Evolutionary conservation across 2,888 invertebrate genomes (phyloP).

Genomic region (Encarsia formosa): DNA sequence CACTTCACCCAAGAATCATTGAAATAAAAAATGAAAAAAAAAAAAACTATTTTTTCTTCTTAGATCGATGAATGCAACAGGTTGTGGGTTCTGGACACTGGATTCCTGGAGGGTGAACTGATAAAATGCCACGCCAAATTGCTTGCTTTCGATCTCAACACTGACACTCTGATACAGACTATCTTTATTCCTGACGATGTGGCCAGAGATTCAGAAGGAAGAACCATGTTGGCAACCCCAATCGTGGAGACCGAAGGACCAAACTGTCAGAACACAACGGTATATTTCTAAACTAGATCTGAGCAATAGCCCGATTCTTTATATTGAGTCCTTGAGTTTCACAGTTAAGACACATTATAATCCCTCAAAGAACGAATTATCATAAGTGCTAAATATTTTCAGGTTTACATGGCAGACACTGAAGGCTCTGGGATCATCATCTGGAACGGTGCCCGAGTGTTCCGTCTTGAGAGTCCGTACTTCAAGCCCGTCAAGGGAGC

Average conservation of each 20-base stretch:
- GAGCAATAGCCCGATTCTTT: too few species aligned
- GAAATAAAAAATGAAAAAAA: too few species aligned
- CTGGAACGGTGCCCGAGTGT: constrained; percentile 17
- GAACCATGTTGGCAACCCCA: constrained; percentile 36
- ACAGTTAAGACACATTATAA: constrained; percentile 26
- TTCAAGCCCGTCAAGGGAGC: constrained; percentile 16
- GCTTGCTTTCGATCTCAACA: constrained; percentile 65
- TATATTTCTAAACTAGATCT: too few species aligned
- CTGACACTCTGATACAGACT: constrained; percentile 42
- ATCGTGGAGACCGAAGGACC: constrained; percentile 32
- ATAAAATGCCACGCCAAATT: constrained; percentile 68
- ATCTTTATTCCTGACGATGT: constrained; percentile 32
- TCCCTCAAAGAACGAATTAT: too few species aligned
- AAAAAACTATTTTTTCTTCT: constrained; percentile 28
- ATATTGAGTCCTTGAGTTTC: too few species aligned
- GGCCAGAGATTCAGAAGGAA: constrained; percentile 29
- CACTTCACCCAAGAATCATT: too few species aligned
- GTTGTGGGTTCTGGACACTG: constrained; percentile 69
- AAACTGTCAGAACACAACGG: constrained; percentile 28
- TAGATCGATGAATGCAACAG: constrained; percentile 68
- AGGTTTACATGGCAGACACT: constrained; percentile 21
- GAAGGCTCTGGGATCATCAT: constrained; percentile 10
- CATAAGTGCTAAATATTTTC: background rate
- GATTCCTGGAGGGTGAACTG: constrained; percentile 54
- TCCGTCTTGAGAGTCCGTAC: constrained; percentile 30